Percentiles rank a stretch among this genome's conserved stretches.
These are phyloP conservation scores for Amphipoea oculea DNA, from an alignment of 2,888 invertebrate genomes.

Conservation along the genomic window DNA sequence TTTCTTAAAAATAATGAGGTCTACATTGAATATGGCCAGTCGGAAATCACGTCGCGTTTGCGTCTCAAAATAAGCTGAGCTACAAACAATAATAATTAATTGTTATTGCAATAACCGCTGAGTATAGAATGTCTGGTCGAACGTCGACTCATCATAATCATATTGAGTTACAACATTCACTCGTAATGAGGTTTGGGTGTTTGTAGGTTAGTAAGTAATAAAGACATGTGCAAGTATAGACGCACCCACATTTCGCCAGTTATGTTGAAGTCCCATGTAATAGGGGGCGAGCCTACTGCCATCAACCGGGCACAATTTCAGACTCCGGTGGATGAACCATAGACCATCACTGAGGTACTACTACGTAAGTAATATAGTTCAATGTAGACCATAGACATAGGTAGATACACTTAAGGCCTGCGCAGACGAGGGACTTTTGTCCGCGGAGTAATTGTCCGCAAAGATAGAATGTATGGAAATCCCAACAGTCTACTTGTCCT, in stretches of 20 bases:
- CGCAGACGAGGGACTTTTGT: too few relatives aligned
- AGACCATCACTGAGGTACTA: too few relatives aligned
- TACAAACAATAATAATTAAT: constrained; percentile 18
- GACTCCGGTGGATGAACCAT: too few relatives aligned
- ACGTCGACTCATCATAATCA: constrained; percentile 23
- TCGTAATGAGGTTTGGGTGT: constrained; percentile 56
- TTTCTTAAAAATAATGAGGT: background rate
- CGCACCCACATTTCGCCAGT: background rate
- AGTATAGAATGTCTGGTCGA: constrained; percentile 19
- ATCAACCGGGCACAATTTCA: background rate
- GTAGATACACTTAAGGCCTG: too few relatives aligned
- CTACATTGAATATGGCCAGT: background rate
- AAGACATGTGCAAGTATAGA: constrained; percentile 7
- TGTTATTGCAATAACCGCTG: constrained; percentile 43
- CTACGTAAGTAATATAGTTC: too few relatives aligned
- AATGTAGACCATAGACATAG: too few relatives aligned
- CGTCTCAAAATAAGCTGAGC: constrained; percentile 23
- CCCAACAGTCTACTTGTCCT: too few relatives aligned
- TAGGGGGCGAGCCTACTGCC: background rate
- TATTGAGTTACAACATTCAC: constrained; percentile 51
- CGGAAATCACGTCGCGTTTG: background rate
- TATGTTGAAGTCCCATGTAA: background rate
- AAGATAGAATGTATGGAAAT: too few relatives aligned
- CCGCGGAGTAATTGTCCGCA: too few relatives aligned
- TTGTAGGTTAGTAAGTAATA: constrained; percentile 37